Percentiles rank a stretch among this genome's conserved stretches.
These are phyloP conservation scores for Brachyistius frenatus DNA, from an alignment of 2,113 vertebrate species.

Conservation along the genomic window DNA sequence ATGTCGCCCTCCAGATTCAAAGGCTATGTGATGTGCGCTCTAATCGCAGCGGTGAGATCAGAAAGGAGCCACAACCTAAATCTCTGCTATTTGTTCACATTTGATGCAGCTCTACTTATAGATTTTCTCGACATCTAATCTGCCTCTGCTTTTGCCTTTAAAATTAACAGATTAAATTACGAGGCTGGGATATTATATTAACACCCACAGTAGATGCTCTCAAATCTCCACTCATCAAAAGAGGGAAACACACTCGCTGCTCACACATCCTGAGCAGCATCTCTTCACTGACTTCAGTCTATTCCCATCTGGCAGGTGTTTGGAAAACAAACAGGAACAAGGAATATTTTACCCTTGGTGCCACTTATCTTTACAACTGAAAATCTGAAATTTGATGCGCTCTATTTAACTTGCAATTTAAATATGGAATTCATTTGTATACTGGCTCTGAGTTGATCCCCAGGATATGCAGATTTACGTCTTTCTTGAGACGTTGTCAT, in stretches of 20 bases:
- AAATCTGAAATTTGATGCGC: slow-evolving; percentile 12
- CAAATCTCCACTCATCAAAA: not conserved
- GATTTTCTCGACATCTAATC: not conserved
- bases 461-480: not conserved
- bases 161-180: slow-evolving; percentile 17
- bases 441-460: not conserved
- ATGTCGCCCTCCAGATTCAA: slow-evolving; percentile 49
- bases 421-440: slow-evolving; percentile 17
- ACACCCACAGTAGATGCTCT: not conserved
- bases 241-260: slow-evolving; percentile 3
- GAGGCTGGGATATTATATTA: not conserved
- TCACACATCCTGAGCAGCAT: not conserved
- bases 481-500: not conserved
- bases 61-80: slow-evolving; percentile 17
- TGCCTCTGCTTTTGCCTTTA: not conserved
- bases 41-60: slow-evolving; percentile 44
- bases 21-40: slow-evolving; percentile 44
- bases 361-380: slow-evolving; percentile 18
- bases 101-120: slow-evolving; percentile 26
- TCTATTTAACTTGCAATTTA: slow-evolving; percentile 32
- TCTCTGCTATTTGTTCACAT: slow-evolving; percentile 32
- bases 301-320: slow-evolving; percentile 35
- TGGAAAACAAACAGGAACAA: slow-evolving; percentile 27
- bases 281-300: slow-evolving; percentile 23
- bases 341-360: slow-evolving; percentile 25